These are phyloP conservation scores for Brachionus paranguensis DNA, from an alignment of 1,140 invertebrate species.

Conservation along the genomic window DNA sequence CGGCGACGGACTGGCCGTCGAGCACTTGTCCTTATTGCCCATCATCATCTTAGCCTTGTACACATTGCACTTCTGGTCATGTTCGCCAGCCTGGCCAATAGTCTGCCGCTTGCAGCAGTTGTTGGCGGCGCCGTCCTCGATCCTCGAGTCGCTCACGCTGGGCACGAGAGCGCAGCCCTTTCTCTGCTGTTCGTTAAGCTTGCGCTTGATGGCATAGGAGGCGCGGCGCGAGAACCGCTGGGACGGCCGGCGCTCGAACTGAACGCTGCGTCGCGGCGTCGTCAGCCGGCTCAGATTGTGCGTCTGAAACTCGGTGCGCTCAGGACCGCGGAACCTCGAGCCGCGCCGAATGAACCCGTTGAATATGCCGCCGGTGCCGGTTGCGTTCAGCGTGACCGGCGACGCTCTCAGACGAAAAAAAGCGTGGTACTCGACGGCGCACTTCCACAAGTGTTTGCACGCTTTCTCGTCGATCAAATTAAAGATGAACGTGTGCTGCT, in stretches of 20 bases:
- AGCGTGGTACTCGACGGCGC: slow-evolving; percentile 92
- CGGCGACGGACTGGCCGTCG: not conserved
- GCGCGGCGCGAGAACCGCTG: slow-evolving; percentile 79
- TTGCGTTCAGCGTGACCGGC: slow-evolving; percentile 53
- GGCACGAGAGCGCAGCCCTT: not conserved
- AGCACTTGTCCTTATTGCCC: not conserved
- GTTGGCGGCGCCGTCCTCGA: not conserved
- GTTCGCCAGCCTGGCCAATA: not conserved
- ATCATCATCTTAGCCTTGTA: slow-evolving; percentile 16
- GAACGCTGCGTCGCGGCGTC: slow-evolving; percentile 76
- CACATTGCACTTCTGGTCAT: slow-evolving; percentile 1
- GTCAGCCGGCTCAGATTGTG: slow-evolving; percentile 68
- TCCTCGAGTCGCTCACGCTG: not conserved
- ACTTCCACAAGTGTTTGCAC: slow-evolving; percentile 96
- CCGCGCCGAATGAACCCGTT: slow-evolving; percentile 97
- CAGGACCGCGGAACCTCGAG: slow-evolving; percentile 82
- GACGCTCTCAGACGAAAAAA: slow-evolving; percentile 84
- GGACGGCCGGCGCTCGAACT: slow-evolving; percentile 89
- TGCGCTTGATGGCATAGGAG: slow-evolving; percentile 25
- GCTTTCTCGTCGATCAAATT: slow-evolving; percentile 89
- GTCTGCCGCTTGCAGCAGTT: not conserved
- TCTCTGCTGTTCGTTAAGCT: slow-evolving; percentile 17
- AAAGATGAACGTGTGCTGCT: slow-evolving; percentile 56
- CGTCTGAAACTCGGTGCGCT: slow-evolving; percentile 84
- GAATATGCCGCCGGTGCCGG: slow-evolving; percentile 67